Evolutionary conservation across 2,888 invertebrate genomes (phyloP).

Genomic region (Chorisops tibialis): DNA sequence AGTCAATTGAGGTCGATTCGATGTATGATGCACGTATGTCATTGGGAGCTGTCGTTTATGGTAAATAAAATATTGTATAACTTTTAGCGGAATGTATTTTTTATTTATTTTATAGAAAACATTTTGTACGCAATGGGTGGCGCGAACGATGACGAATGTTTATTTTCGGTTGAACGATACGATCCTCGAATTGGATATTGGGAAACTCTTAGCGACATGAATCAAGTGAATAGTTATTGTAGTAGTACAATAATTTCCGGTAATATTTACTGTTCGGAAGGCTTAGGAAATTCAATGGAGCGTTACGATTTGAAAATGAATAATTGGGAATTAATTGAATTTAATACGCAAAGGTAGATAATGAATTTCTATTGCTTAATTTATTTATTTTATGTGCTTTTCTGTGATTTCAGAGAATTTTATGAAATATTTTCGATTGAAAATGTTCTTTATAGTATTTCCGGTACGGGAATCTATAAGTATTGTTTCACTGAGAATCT

Average conservation of each 20-base stretch:
- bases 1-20: slow-evolving; percentile 37
- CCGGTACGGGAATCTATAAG: slow-evolving; percentile 39
- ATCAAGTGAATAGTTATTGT: slow-evolving; percentile 42
- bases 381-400: too few relatives aligned
- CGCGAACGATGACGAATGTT: slow-evolving; percentile 40
- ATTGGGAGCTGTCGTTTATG: slow-evolving; percentile 41
- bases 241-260: slow-evolving; percentile 39
- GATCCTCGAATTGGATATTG: slow-evolving; percentile 41
- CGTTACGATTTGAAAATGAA: slow-evolving; percentile 40
- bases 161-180: slow-evolving; percentile 40
- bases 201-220: slow-evolving; percentile 38
- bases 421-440: slow-evolving; percentile 41
- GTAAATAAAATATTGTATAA: slow-evolving; percentile 24
- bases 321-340: slow-evolving; percentile 42
- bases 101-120: slow-evolving; percentile 33
- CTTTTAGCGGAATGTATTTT: not conserved
- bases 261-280: slow-evolving; percentile 42
- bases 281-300: slow-evolving; percentile 42
- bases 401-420: slow-evolving; percentile 36
- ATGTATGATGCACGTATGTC: slow-evolving; percentile 42
- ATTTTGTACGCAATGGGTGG: slow-evolving; percentile 43
- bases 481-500: slow-evolving; percentile 37
- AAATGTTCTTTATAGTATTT: slow-evolving; percentile 40
- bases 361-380: not conserved
- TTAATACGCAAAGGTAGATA: slow-evolving; percentile 35